Conservation (phyloP, 2,113 vertebrate species). For the Bolborhynchus lineola region DNA sequence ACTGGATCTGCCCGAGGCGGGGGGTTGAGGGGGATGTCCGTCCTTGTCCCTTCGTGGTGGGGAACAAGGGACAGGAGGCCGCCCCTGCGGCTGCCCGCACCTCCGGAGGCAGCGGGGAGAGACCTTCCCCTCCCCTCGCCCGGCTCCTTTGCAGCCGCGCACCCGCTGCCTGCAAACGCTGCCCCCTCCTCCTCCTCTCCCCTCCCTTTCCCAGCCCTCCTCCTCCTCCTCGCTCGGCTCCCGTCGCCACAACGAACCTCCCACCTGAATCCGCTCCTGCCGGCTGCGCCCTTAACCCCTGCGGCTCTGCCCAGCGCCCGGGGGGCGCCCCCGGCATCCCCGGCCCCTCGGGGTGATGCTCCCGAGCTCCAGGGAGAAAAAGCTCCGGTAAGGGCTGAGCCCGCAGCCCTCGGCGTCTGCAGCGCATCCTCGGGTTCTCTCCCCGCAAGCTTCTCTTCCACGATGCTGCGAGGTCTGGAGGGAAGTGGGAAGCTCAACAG, state of each 20-base stretch:
- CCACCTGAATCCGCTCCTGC: conserved; percentile 51
- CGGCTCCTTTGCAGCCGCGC: background rate
- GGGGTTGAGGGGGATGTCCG: background rate
- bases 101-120: background rate
- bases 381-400: background rate
- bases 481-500: fast-evolving
- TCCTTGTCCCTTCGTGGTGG: background rate
- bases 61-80: background rate
- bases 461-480: fast-evolving
- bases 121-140: background rate
- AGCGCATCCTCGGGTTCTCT: background rate
- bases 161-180: background rate
- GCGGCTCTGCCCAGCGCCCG: background rate
- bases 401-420: background rate
- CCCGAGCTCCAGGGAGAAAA: background rate
- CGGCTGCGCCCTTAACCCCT: conserved; percentile 34
- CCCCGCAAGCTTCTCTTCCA: background rate
- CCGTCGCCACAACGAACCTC: conserved; percentile 44
- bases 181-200: background rate
- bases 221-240: conserved; percentile 2
- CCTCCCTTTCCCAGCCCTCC: conserved; percentile 21
- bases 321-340: background rate
- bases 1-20: background rate
- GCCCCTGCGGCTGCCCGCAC: background rate
- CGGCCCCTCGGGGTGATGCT: background rate